Conservation (phyloP, 2,797 vertebrate genomes). For the Pipistrellus kuhlii region DNA sequence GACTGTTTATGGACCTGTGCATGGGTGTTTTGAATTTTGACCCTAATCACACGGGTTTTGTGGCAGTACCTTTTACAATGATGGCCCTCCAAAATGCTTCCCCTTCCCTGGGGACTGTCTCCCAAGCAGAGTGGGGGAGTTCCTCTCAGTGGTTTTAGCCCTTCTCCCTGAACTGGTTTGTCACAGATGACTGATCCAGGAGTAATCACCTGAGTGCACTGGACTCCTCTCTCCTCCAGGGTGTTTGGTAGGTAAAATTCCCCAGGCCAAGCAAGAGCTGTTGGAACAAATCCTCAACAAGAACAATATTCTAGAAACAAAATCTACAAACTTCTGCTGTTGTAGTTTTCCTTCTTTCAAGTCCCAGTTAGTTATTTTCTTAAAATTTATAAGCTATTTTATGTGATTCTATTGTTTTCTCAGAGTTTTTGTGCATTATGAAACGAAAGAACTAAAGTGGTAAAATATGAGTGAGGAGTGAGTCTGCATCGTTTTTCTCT, state of each 20-base stretch:
- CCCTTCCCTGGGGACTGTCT: not conserved
- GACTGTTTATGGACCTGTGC: not conserved
- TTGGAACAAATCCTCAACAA: not conserved
- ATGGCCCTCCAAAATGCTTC: no score
- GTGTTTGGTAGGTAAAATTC: not conserved
- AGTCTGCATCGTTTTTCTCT: not conserved
- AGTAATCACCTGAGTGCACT: not conserved
- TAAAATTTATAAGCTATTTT: constrained; percentile 46
- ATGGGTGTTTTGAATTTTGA: not conserved
- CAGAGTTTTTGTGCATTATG: not conserved
- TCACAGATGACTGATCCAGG: not conserved
- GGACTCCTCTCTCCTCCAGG: not conserved
- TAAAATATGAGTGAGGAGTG: not conserved
- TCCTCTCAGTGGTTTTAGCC: not conserved
- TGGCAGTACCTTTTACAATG: not conserved
- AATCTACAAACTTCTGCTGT: not conserved
- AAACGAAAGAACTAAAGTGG: not conserved
- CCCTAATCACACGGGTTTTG: not conserved
- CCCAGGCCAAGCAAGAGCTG: not conserved
- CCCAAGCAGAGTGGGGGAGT: not conserved
- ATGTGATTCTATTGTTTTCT: not conserved
- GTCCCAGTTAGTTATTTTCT: constrained; percentile 18
- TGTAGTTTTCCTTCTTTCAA: not conserved
- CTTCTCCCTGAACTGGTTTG: not conserved
- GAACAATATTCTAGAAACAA: not conserved